Percentiles rank a stretch among this genome's conserved stretches.
Conservation (phyloP, 1,140 invertebrate species). For the Drosophila insularis region DNA sequence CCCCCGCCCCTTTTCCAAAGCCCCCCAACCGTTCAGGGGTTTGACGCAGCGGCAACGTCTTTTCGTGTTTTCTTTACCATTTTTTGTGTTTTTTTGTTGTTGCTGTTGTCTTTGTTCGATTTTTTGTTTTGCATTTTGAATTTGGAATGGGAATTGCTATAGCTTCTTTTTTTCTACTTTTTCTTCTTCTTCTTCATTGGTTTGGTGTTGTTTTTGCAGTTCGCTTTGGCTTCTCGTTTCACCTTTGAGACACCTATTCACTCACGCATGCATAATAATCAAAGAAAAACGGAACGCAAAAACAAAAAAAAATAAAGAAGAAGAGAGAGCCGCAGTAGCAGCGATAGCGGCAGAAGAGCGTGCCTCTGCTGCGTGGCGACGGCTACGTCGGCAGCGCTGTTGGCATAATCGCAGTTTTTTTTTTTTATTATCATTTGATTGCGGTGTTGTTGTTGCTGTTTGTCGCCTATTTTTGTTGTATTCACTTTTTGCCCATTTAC, state of each 20-base stretch:
- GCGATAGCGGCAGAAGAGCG: slow-evolving; percentile 3
- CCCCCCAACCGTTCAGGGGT: background rate
- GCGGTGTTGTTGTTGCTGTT: slow-evolving; percentile 43
- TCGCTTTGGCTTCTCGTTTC: slow-evolving; percentile 57
- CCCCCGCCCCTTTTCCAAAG: background rate
- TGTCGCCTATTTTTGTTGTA: slow-evolving; percentile 57
- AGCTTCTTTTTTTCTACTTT: slow-evolving; percentile 56
- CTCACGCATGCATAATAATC: slow-evolving; percentile 74
- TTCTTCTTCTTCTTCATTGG: slow-evolving; percentile 20
- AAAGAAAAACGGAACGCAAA: slow-evolving; percentile 25
- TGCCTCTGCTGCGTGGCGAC: slow-evolving; percentile 22
- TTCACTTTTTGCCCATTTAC: slow-evolving; percentile 47
- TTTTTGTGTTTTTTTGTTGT: slow-evolving; percentile 20
- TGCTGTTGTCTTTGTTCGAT: slow-evolving; percentile 41
- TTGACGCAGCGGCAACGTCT: slow-evolving; percentile 11
- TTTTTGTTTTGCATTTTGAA: slow-evolving; percentile 76
- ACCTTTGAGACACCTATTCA: slow-evolving; percentile 62
- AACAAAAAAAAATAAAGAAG: background rate
- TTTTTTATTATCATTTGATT: slow-evolving; percentile 81
- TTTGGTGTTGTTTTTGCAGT: background rate
- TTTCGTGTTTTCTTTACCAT: slow-evolving; percentile 19
- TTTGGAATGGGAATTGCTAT: slow-evolving; percentile 68
- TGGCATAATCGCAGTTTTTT: slow-evolving; percentile 73
- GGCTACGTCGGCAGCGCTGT: slow-evolving; percentile 30
- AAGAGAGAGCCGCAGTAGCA: slow-evolving; percentile 18